Base-by-base conservation (phyloP, 1,140 invertebrate genomes). In the Diuraphis noxia region DNA sequence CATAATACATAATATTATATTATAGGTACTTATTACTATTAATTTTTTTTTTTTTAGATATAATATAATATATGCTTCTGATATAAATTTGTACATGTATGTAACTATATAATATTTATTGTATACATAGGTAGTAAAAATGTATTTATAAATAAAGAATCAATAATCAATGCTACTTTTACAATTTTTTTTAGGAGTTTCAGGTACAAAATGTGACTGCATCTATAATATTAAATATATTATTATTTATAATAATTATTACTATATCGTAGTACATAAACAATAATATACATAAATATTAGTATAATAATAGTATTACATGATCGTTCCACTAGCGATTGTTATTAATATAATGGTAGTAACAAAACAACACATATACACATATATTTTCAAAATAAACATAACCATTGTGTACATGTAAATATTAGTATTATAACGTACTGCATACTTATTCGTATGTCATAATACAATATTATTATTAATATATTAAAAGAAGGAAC, bases 71-170 rank as follows among this genome's bases (percentile, higher is more conserved):
- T 86, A 52, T 46, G 30, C 21, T 52, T 86, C 52, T 36, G 46
- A 86, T 49, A 86, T 86, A 49, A 86, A 52, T 86, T 86, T 86
- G 85, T 86, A 86, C 85, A 86, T 49, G 21, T 86, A 86, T 49
- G 6, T 86, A 36, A 86, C 85, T 86, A 38, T 49, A 86, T 40
- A 81, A 86, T 34, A 82, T 82, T 38, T 81, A 81, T 81, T 81
- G 36, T 81, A 79, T 36, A n/a, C 34, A 79, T 79, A 81, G 41
- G n/a, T 84, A 46, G 43, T 85, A 85, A 46, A 52, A 86, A 86
- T 86, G 85, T 86, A 49, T 38, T 17, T 86, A 86, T 86, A 86
- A 86, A 86, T 52, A 49, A 86, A 49, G 34, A 52, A 52, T 86
- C 52, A 86, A 34, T 86, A 86, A 49, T 49, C 23, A 34, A 86